Percentiles rank a stretch among this genome's conserved stretches.
These are phyloP conservation scores for Eristalinus sepulchralis DNA, from an alignment of 2,888 invertebrate species.

Conservation along the genomic window DNA sequence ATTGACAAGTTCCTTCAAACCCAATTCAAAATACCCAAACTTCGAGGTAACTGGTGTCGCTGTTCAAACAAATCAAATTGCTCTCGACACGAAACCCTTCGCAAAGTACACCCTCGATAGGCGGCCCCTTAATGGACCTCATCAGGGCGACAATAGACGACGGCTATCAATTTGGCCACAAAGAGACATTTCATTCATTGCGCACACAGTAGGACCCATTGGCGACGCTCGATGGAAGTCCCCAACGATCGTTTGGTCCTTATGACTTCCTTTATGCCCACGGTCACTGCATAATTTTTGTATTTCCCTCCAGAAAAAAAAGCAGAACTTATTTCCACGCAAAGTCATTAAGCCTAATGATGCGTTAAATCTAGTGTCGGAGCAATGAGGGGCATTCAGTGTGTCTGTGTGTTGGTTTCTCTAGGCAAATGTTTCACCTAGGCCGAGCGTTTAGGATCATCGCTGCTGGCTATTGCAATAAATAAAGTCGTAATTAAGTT, in stretches of 20 bases:
- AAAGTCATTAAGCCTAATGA: constrained; percentile 28
- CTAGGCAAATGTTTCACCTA: constrained; percentile 1
- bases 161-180: not conserved
- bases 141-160: not conserved
- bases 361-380: not conserved
- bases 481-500: constrained; percentile 42
- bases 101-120: not conserved
- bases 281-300: not conserved
- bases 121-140: not conserved
- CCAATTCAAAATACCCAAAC: no score
- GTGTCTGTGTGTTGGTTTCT: not conserved
- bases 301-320: constrained; percentile 8
- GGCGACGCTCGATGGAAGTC: not conserved
- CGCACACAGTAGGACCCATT: not conserved
- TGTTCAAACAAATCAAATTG: not conserved
- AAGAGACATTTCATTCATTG: not conserved
- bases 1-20: no score
- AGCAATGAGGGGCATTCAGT: not conserved
- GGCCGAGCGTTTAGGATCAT: constrained; percentile 17
- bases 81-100: not conserved
- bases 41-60: not conserved
- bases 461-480: constrained; percentile 28
- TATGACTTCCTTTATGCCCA: not conserved
- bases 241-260: not conserved
- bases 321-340: constrained; percentile 7